Evolutionary conservation across 1,140 invertebrate species (phyloP).

Genomic region (Cyclina sinensis): DNA sequence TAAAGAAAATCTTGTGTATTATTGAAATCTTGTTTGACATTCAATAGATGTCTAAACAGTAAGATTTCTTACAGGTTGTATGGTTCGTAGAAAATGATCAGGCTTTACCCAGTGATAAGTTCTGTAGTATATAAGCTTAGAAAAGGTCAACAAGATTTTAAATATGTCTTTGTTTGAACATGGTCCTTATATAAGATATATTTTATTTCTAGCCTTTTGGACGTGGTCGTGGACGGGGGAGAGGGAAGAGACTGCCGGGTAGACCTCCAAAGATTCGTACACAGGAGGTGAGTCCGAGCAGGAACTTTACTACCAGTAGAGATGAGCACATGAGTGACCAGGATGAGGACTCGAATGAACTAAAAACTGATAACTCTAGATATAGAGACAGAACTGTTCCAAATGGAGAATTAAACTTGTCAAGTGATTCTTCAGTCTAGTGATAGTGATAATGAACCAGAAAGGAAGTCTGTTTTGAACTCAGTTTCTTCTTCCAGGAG

Average conservation of each 20-base stretch:
- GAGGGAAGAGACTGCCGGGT: conserved; percentile 59
- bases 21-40: too few relatives aligned
- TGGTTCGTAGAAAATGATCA: too few relatives aligned
- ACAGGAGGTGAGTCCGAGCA: neutral
- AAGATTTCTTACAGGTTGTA: too few relatives aligned
- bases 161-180: too few relatives aligned
- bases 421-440: conserved; percentile 44
- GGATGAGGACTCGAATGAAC: conserved; percentile 43
- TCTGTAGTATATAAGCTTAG: too few relatives aligned
- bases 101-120: too few relatives aligned
- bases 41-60: too few relatives aligned
- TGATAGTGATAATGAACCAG: conserved; percentile 47
- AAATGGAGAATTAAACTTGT: conserved; percentile 52
- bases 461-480: conserved; percentile 7
- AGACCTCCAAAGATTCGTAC: conserved; percentile 72
- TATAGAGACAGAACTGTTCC: conserved; percentile 53
- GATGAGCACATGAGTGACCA: conserved; percentile 39
- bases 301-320: conserved; percentile 9
- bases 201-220: conserved; percentile 20
- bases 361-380: conserved; percentile 39
- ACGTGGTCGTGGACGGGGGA: conserved; percentile 38
- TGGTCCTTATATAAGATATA: too few relatives aligned
- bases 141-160: too few relatives aligned
- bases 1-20: too few relatives aligned
- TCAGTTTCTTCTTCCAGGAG: conserved; percentile 15